A percentile compares a stretch with the other conserved stretches of the same genome.
These are phyloP conservation scores for Autographa pulchrina DNA, from an alignment of 2,888 invertebrate genomes.

Conservation along the genomic window DNA sequence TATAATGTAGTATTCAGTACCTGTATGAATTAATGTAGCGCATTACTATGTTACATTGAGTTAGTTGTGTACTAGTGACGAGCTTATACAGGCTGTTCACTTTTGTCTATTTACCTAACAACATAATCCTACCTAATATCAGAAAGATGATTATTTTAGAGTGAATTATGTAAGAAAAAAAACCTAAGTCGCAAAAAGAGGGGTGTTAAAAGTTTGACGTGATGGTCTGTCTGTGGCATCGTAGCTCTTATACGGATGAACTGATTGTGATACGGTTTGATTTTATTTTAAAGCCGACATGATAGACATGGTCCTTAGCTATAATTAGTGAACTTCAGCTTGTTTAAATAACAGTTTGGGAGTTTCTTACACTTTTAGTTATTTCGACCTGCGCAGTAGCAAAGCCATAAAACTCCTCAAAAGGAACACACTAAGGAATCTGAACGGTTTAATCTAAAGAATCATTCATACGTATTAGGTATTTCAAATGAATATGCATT, in stretches of 20 bases:
- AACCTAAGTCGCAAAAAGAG: neutral
- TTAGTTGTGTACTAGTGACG: slow-evolving; percentile 51
- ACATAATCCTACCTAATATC: neutral
- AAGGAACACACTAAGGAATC: neutral
- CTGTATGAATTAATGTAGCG: slow-evolving; percentile 72
- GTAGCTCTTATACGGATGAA: no score
- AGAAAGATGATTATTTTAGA: no score
- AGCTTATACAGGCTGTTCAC: slow-evolving; percentile 61
- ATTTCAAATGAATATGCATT: slow-evolving; percentile 22
- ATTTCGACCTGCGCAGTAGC: neutral
- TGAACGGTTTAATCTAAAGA: neutral
- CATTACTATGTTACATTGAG: slow-evolving; percentile 67
- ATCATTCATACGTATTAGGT: slow-evolving; percentile 30
- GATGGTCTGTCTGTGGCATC: no score
- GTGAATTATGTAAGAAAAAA: no score
- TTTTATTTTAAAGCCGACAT: no score
- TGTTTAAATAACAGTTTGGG: no score
- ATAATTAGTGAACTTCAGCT: neutral
- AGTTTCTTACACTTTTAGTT: no score
- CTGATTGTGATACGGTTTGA: no score
- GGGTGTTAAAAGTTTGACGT: no score
- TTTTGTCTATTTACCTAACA: neutral
- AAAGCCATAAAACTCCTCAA: neutral
- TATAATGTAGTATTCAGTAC: slow-evolving; percentile 74
- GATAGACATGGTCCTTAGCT: no score